Evolutionary conservation across 2,888 invertebrate species (phyloP).

Genomic region (Agrotis puta): DNA sequence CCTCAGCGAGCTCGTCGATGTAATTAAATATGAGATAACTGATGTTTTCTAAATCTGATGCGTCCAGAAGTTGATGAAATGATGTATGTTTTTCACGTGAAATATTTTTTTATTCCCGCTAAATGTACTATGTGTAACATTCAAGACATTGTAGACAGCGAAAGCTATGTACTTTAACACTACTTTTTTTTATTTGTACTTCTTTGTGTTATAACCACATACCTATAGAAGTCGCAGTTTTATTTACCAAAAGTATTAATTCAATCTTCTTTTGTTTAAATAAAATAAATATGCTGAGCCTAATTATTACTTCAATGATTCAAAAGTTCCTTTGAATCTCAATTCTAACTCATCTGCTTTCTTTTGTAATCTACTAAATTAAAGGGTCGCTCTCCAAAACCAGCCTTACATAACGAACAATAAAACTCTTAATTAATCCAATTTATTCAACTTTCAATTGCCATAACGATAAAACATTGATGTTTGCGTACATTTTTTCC

Average conservation of each 20-base stretch:
- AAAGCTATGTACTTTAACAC: no score
- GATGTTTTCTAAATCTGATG: slow-evolving; percentile 33
- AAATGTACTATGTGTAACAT: no score
- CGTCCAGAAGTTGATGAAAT: slow-evolving; percentile 23
- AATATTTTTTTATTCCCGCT: not conserved
- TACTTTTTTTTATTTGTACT: no score
- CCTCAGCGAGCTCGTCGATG: slow-evolving; percentile 29
- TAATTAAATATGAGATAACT: slow-evolving; percentile 40
- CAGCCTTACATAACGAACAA: slow-evolving; percentile 37
- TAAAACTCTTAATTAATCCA: slow-evolving; percentile 40
- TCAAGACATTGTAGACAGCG: not conserved
- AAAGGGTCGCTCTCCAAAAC: not conserved
- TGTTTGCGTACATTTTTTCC: slow-evolving; percentile 55
- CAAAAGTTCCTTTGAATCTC: not conserved
- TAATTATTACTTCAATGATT: no score
- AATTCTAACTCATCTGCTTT: not conserved
- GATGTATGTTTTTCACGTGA: not conserved
- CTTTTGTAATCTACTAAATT: not conserved
- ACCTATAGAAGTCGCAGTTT: no score
- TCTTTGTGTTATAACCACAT: no score
- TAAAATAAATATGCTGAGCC: no score
- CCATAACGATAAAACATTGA: slow-evolving; percentile 40
- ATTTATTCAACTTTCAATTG: slow-evolving; percentile 54
- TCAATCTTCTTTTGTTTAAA: no score
- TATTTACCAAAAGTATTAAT: no score